phyloP scores from a whole-genome alignment of 2,113 vertebrate genomes.

The Melanostigma gelatinosum region DNA sequence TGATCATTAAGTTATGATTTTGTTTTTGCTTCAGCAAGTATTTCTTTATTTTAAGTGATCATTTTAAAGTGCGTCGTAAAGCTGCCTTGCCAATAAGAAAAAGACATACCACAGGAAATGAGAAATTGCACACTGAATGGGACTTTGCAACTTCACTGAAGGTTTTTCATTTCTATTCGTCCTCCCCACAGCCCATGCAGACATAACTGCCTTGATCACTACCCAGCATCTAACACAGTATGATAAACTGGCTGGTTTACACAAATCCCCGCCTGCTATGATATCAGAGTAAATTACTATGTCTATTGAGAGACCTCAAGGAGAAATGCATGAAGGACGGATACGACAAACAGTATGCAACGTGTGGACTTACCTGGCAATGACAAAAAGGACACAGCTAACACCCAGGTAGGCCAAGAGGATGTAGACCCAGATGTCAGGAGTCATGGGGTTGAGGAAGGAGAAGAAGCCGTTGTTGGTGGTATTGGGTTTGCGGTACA shows the following conservation, averaged over 20 bases:
- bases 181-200: constrained; percentile 54
- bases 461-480: constrained; percentile 99
- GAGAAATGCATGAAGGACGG: constrained; percentile 12
- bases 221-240: constrained; percentile 51
- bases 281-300: constrained; percentile 56
- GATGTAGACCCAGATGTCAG: constrained; percentile 99
- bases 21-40: constrained; percentile 13
- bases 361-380: constrained; percentile 89
- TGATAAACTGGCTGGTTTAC: constrained; percentile 31
- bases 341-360: not conserved
- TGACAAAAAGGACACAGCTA: constrained; percentile 98
- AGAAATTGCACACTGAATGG: constrained; percentile 50
- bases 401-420: constrained; percentile 97
- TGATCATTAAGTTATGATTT: constrained; percentile 20
- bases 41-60: constrained; percentile 5
- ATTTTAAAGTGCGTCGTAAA: constrained; percentile 10
- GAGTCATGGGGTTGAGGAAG: constrained; percentile 97
- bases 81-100: constrained; percentile 22
- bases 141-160: constrained; percentile 37
- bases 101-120: constrained; percentile 44
- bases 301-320: constrained; percentile 38
- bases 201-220: constrained; percentile 70
- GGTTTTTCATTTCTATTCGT: constrained; percentile 30
- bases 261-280: constrained; percentile 31
- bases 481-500: constrained; percentile 95